phyloP scores from a whole-genome alignment of 2,113 vertebrate genomes.

The Ginglymostoma cirratum region DNA sequence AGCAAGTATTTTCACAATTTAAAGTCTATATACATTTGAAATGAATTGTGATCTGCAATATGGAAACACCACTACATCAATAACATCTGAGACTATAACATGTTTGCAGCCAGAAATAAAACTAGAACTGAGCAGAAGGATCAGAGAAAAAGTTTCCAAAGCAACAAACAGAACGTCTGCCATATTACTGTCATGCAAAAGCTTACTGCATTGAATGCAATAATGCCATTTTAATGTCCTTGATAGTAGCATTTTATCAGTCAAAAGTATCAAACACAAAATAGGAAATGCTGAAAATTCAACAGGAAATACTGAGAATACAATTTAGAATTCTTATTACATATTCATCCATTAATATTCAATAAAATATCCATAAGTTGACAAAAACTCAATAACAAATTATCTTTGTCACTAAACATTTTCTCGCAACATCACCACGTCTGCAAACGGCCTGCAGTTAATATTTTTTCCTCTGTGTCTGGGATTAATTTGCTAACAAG shows the following conservation, averaged over 20 bases:
- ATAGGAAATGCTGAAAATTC: not conserved
- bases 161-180: not conserved
- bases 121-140: not conserved
- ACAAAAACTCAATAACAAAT: not conserved
- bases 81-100: not conserved
- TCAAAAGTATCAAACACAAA: not conserved
- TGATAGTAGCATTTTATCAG: not conserved
- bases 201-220: not conserved
- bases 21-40: not conserved
- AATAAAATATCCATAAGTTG: not conserved
- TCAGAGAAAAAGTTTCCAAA: not conserved
- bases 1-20: not conserved
- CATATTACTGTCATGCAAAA: not conserved
- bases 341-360: not conserved
- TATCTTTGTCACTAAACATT: not conserved
- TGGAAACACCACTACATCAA: not conserved
- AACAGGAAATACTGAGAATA: not conserved
- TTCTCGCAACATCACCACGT: not conserved
- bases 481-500: slow-evolving; percentile 31
- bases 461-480: not conserved
- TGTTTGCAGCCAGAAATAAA: not conserved
- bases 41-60: not conserved
- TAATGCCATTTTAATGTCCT: not conserved
- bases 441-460: slow-evolving; percentile 1
- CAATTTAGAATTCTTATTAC: not conserved